Percentiles rank a stretch among this genome's conserved stretches.
These are phyloP conservation scores for Manis javanica DNA, from an alignment of 2,797 vertebrate species.

Conservation along the genomic window DNA sequence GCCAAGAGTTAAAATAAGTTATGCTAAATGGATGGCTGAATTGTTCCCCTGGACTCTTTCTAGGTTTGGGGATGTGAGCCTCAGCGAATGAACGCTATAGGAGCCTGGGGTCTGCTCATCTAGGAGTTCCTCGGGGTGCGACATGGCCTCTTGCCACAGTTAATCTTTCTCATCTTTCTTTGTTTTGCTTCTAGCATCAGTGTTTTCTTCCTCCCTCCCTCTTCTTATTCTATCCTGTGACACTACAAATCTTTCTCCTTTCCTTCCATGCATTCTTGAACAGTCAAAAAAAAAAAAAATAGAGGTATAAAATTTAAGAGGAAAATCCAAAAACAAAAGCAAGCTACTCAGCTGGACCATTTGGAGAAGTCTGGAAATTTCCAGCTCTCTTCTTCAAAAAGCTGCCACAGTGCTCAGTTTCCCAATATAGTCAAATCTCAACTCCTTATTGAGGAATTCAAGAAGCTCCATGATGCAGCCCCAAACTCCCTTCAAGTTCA, in stretches of 20 bases:
- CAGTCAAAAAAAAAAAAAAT: not conserved
- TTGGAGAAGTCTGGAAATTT: not conserved
- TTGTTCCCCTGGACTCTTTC: slow-evolving; percentile 60
- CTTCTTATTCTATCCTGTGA: not conserved
- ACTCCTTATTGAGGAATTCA: not conserved
- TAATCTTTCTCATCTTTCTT: slow-evolving; percentile 19
- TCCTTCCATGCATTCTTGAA: not conserved
- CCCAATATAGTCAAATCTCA: not conserved
- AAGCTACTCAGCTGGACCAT: not conserved
- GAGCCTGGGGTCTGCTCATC: not conserved
- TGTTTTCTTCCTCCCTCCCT: not conserved
- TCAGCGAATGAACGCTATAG: not conserved
- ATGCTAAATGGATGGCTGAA: slow-evolving; percentile 36
- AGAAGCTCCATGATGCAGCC: not conserved
- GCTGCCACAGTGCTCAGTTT: not conserved
- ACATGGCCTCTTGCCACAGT: not conserved
- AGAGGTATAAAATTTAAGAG: not conserved
- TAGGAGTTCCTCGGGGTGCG: not conserved
- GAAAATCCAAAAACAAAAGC: not conserved
- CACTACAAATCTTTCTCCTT: not conserved
- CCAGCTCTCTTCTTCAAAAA: not conserved
- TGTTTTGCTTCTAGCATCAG: not conserved
- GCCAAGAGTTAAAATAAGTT: slow-evolving; percentile 70
- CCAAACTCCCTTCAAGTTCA: too few relatives aligned
- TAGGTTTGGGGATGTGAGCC: slow-evolving; percentile 53